Evolutionary conservation across 1,140 invertebrate genomes (phyloP).

Genomic region (Scaptodrosophila lebanonensis): DNA sequence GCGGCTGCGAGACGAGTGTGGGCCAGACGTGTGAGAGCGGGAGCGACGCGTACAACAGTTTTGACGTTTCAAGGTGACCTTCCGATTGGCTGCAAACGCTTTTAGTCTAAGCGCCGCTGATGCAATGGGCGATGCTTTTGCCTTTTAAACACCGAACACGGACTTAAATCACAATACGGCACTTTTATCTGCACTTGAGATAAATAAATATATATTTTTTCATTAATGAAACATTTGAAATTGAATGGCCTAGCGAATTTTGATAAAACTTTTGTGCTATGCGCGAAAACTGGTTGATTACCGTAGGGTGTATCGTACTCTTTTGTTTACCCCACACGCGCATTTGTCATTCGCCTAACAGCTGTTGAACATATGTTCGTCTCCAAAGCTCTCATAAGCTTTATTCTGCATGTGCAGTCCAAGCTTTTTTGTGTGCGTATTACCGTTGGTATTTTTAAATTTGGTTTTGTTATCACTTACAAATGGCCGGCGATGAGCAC

Average conservation of each 20-base stretch:
- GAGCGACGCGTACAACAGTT: constrained; percentile 31
- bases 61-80: constrained; percentile 74
- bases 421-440: constrained; percentile 6
- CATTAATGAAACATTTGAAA: constrained; percentile 11
- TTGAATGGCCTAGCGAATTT: background rate
- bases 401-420: background rate
- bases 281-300: constrained; percentile 27
- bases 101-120: constrained; percentile 47
- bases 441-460: constrained; percentile 5
- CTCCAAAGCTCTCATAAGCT: background rate
- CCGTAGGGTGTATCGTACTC: constrained; percentile 7
- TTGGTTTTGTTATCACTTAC: constrained; percentile 16
- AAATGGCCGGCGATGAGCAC: constrained; percentile 12
- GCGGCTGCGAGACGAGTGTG: constrained; percentile 46
- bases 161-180: background rate
- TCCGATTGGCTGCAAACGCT: constrained; percentile 48
- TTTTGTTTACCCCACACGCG: constrained; percentile 36
- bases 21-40: constrained; percentile 31
- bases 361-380: constrained; percentile 36
- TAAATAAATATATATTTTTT: constrained; percentile 18
- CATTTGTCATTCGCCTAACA: constrained; percentile 22
- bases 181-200: constrained; percentile 2
- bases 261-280: constrained; percentile 22
- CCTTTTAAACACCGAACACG: background rate
- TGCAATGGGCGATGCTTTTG: constrained; percentile 35